Evolutionary conservation across 64 coral and sea anemone species (phyloP).

Genomic region (Dendrophyllia cribrosa): DNA sequence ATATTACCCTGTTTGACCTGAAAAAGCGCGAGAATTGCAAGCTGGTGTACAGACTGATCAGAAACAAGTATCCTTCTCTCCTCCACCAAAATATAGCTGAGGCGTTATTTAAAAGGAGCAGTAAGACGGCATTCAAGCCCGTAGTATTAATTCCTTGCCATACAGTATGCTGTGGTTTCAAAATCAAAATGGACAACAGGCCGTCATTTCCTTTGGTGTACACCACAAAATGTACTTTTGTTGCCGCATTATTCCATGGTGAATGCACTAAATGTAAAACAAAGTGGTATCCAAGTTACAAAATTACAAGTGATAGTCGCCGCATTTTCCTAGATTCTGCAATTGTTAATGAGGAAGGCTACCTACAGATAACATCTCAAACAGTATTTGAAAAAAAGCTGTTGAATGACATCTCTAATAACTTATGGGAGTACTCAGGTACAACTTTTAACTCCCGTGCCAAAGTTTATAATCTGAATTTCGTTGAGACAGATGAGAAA

Average conservation of each 20-base stretch:
- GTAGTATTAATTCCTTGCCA: constrained; percentile 59
- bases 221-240: constrained; percentile 57
- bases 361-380: constrained; percentile 27
- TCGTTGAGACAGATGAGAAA: neutral
- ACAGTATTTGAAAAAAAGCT: constrained; percentile 44
- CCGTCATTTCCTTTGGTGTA: constrained; percentile 75
- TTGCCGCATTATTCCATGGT: constrained; percentile 76
- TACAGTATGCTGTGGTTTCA: constrained; percentile 42
- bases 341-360: neutral
- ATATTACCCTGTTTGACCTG: too few relatives aligned
- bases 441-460: constrained; percentile 39
- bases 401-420: constrained; percentile 27
- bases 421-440: constrained; percentile 28
- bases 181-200: constrained; percentile 66
- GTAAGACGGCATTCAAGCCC: constrained; percentile 37
- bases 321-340: neutral
- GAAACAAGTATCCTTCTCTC: too few relatives aligned
- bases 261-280: constrained; percentile 71
- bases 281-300: constrained; percentile 56
- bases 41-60: neutral
- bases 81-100: too few relatives aligned
- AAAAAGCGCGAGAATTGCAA: neutral
- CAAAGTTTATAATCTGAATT: constrained; percentile 15
- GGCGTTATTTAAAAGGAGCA: neutral
- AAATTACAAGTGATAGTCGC: neutral